Evolutionary conservation across 2,888 invertebrate species (phyloP), one percentile per base, ranked within the genome.

Genomic region (Nephrotoma flavescens): DNA sequence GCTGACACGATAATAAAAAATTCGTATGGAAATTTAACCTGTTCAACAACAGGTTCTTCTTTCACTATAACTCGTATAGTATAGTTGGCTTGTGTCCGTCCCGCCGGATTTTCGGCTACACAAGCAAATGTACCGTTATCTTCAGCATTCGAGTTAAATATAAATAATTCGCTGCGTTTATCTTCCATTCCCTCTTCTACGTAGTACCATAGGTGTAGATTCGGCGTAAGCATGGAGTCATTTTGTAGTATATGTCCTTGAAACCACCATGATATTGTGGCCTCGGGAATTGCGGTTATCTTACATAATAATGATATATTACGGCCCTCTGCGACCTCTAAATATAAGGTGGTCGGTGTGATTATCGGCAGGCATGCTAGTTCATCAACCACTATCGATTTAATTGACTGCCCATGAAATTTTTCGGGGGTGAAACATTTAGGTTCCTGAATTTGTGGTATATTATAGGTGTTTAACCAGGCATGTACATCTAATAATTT

Each of bases 111-210:
- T 90, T 96, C 96, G 0, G 97, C 97, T 12, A 95, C 93, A 91
- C 97, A 98, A 4, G 95, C 94, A 90, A 96, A 97, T 7, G 96
- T 96, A 5, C 97, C 97, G 89, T 97, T 97, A 90, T 97, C 96
- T 88, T 95, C 96, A 57, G 93, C 93, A 45, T 94, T 95, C 41
- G 96, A 94, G 90, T 96, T 96, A 89, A 95, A 95, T 89, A 97
- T 95, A 89, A 95, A 95, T 87, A 97, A 93, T 91, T 96, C 96
- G 89, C 96, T 96, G 88, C 94, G 94, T 91, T 96, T 96, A 89
- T 96, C 95, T 88, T 94, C 94, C 0, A 93, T 92, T n/a, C 95
- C 95, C 89, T 95, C 95, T 89, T 95, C 95, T 11, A 95, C 93
- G 89, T 93, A 95, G 92, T 95, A 96, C 89, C 95, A 93, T 89